phyloP scores from a whole-genome alignment of 2,113 vertebrate genomes.

The Corythornis vintsioides region DNA sequence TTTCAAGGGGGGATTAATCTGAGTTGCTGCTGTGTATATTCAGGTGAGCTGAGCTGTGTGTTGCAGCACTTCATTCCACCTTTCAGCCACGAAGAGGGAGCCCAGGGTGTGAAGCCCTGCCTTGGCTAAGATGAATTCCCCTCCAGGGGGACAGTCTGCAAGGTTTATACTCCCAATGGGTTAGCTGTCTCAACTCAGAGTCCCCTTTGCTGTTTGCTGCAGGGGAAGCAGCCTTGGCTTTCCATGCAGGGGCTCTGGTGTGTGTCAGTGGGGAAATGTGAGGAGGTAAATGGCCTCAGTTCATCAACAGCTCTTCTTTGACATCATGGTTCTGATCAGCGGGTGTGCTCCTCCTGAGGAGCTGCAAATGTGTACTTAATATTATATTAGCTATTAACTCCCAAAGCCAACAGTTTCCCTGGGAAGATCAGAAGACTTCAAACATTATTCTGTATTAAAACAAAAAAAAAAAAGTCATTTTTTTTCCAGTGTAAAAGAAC shows the following conservation, averaged over 20 bases:
- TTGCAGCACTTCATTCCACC: not conserved
- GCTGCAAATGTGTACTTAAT: constrained; percentile 64
- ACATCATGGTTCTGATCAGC: constrained; percentile 42
- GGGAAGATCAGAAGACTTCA: constrained; percentile 54
- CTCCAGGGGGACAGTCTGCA: not conserved
- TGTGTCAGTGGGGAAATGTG: constrained; percentile 25
- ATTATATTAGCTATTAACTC: constrained; percentile 49
- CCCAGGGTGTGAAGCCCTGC: not conserved
- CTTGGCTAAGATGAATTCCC: not conserved
- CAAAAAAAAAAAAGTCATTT: not conserved
- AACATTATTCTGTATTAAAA: not conserved
- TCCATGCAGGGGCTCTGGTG: not conserved
- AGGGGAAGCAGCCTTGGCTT: not conserved
- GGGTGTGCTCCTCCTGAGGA: constrained; percentile 46
- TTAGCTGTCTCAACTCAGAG: not conserved
- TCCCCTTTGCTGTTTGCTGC: not conserved
- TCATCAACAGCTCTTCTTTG: constrained; percentile 25
- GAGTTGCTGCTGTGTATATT: not conserved
- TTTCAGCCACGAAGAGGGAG: not conserved
- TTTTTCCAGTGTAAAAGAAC: constrained; percentile 21
- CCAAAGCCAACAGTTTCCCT: constrained; percentile 64
- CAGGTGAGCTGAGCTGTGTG: not conserved
- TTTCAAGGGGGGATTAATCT: not conserved
- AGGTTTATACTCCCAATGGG: not conserved
- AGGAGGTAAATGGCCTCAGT: constrained; percentile 37